Base-by-base conservation (phyloP, 2,888 invertebrate genomes). In the Phytoseiulus persimilis region DNA sequence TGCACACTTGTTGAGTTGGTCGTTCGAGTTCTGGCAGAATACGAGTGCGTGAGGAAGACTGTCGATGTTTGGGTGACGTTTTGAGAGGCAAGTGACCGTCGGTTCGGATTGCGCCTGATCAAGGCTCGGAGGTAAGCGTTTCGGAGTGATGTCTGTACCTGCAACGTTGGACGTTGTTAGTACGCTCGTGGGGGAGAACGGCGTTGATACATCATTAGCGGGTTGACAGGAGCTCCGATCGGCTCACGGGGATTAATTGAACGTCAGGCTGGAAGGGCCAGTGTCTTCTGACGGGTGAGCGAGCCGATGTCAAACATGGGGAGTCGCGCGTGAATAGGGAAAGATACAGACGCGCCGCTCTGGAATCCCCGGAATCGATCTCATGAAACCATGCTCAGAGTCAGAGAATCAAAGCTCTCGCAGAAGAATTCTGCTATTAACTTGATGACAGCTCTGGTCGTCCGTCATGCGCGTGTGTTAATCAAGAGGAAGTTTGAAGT, bases 91-190 rank as follows among this genome's bases (percentile, higher is more conserved):
- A 87, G n/a, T 32, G 90, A 91, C 23, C 90, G 90, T 31, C 90
- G 90, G 89, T 91, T 91, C n/a, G 91, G 91, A 89, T 91, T 91
- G 32, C 91, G 91, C 14, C 91, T 90, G 89, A 91, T 90, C 83
- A 90, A 90, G 89, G 91, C 91, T 32, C 91, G 90, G 39, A 91
- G 89, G 90, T 91, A 91, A 83, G 91, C 91, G 90, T 91, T 91
- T 87, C 91, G 91, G 31, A 91, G 90, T 65, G 90, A 91, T 31
- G 90, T 90, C 90, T 91, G 91, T 31, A 91, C 91, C 91, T 91
- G 33, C n/a, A 33, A 45, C 46, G 83, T 39, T 23, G 5, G 65
- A 23, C 18, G 65, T 65, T 65, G 65, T 65, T 65, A 65, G 65
- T 23, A 65, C 46, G 46, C 46, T 46, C 46, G 14, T 46, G 6